Conservation (phyloP, 2,888 invertebrate genomes). For the Esperia sulphurella region DNA sequence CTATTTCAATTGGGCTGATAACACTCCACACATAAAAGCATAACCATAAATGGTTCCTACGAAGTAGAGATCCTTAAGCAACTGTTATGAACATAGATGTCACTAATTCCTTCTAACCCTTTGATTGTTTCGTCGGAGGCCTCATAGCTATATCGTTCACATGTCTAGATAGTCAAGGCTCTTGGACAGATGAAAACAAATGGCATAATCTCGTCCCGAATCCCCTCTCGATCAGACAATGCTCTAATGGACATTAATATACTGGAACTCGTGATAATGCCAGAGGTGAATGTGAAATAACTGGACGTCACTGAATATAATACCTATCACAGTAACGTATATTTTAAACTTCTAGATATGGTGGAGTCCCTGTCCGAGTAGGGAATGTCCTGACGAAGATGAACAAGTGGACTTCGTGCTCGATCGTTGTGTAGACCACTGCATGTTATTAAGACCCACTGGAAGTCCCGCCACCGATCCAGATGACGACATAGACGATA, state of each 20-base stretch:
- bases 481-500: conserved; percentile 69
- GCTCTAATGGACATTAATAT: conserved; percentile 6
- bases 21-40: no score
- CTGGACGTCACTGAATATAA: no score
- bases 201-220: conserved; percentile 23
- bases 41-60: no score
- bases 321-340: not conserved
- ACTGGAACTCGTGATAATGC: not conserved
- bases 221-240: conserved; percentile 17
- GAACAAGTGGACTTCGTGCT: conserved; percentile 86
- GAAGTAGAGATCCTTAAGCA: no score
- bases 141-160: conserved; percentile 12
- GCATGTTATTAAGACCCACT: conserved; percentile 57
- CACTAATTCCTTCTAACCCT: conserved; percentile 18
- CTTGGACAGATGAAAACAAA: conserved; percentile 23
- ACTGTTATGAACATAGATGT: not conserved
- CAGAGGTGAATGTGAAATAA: not conserved
- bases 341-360: conserved; percentile 77
- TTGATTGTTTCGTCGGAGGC: conserved; percentile 3
- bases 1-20: conserved; percentile 19
- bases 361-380: conserved; percentile 91
- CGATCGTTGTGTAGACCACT: conserved; percentile 86
- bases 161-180: conserved; percentile 13
- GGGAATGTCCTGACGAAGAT: conserved; percentile 87
- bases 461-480: conserved; percentile 59